phyloP scores from a whole-genome alignment of 2,888 invertebrate genomes.

The Drosophila maculinotata region DNA sequence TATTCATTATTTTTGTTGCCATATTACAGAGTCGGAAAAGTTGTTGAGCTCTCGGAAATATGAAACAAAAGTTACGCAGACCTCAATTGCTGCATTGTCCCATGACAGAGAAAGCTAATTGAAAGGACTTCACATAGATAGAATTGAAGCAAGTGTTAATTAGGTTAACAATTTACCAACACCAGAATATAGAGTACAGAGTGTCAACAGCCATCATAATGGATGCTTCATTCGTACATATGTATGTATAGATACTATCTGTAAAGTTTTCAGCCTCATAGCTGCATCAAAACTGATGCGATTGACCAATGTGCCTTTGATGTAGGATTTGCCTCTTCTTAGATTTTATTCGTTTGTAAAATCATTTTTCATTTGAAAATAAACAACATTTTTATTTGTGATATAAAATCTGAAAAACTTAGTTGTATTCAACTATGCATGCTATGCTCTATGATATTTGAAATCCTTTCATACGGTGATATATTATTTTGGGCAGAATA shows the following conservation, averaged over 20 bases:
- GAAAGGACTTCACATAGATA: neutral
- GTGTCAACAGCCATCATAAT: too few species aligned
- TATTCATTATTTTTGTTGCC: constrained; percentile 6
- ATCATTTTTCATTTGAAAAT: neutral
- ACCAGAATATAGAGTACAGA: neutral
- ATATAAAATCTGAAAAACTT: neutral
- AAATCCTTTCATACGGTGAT: neutral
- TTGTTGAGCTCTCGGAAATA: neutral
- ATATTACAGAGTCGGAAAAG: neutral
- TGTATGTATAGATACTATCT: too few species aligned
- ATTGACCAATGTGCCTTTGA: neutral
- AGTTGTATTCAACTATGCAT: neutral
- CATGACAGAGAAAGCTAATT: constrained; percentile 4
- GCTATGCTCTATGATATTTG: neutral
- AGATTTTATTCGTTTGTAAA: neutral
- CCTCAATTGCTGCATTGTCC: neutral
- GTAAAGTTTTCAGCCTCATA: too few species aligned
- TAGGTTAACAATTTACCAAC: constrained; percentile 6
- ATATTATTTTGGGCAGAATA: neutral
- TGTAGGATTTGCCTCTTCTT: neutral
- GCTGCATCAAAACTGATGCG: too few species aligned
- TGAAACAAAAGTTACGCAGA: neutral
- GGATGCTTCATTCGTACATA: too few species aligned
- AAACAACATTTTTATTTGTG: neutral
- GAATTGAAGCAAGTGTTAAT: constrained; percentile 11